Base-by-base conservation (phyloP, 2,888 invertebrate genomes). In the Calliopum simillimum region DNA sequence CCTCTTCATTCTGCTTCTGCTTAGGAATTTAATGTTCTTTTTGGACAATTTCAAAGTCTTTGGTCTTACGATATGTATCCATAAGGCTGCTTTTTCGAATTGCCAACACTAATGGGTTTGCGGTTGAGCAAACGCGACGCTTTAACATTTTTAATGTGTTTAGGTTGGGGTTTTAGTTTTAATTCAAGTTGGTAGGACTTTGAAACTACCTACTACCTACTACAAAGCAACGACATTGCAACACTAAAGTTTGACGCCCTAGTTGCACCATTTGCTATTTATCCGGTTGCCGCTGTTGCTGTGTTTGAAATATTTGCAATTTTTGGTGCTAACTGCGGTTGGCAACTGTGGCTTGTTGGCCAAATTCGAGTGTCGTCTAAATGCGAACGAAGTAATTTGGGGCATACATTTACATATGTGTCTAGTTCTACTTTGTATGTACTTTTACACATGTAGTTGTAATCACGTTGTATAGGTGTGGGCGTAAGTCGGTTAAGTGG, bases 31-130 rank as follows among this genome's bases (percentile, higher is more conserved):
- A 33, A 33, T 33, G 33, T 8, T 33, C 33, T 33, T 33, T 33
- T 33, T 33, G 33, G 33, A 33, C 33, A 33, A 6, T 33, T 33
- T 8, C 33, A 33, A 33, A 33, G 33, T 33, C 8, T 33, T 33
- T 4, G 33, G 33, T 33, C 33, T 33, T 33, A 33, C 8, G 33
- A n/a, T n/a, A n/a, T n/a, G n/a, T n/a, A n/a, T 33, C 8, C 33
- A 33, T 33, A 3, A 33, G 33, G 8, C 33, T 8, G 5, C 33
- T n/a, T 58, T 23, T 67, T 62, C 41, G 14, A 68, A 59, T 68
- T 68, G 67, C 47, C 63, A 58, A 49, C 67, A 33, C 71, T 71
- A 73, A 71, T 73, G 73, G 71, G 21, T 73, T 64, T 71, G 71
- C 43, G 69, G 73, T 63, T 53, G 56, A 58, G 70, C 23, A 56